Base-by-base conservation (phyloP, 2,888 invertebrate genomes). In the Cryptosula pallasiana region DNA sequence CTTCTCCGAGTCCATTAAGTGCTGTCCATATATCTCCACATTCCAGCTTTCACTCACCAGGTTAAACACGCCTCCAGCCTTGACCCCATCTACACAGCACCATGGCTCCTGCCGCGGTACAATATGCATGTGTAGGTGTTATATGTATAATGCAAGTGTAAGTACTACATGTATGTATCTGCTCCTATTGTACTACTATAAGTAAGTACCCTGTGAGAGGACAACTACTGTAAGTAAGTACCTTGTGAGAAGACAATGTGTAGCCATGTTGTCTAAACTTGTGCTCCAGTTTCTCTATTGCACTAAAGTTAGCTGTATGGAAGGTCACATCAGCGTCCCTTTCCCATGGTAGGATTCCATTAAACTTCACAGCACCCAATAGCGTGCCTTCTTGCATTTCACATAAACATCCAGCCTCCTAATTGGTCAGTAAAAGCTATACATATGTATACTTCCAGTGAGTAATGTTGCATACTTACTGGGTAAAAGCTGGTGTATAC, bases 291-390 rank as follows among this genome's bases (percentile, higher is more conserved):
- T 71, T 74, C 16, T 55, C 69, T 29, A 79, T 74, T 45, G 79
- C 76, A 20, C 78, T 75, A 72, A 75, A 77, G 69, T 78, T 78
- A 20, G 73, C 71, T 3, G 77, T 72, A 0, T 76, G 72, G 71
- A 78, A 78, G 9, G 76, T 73, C 1, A 81, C 73, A 73, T 83
- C 82, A 23, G 77, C 80, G 75, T 82, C 82, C 20, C 79, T 72
- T 73, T 82, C 83, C 83, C 83, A 83, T 3, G 82, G 82, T 27
- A 82, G 75, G 69, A 79, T 76, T 70, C 78, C 79, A 34, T 75
- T 73, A 35, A 83, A 76, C 74, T 83, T 83, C n/a, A 82, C 80
- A n/a, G 83, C 82, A 16, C 83, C 82, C 3, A 83, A 74, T 2
- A 78, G 55, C 1, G 80, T 79, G 1, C 82, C 83, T 27, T 81